Evolutionary conservation across 2,797 vertebrate species (phyloP), one percentile per base, ranked within the genome.

Genomic region (Cheirogaleus major): DNA sequence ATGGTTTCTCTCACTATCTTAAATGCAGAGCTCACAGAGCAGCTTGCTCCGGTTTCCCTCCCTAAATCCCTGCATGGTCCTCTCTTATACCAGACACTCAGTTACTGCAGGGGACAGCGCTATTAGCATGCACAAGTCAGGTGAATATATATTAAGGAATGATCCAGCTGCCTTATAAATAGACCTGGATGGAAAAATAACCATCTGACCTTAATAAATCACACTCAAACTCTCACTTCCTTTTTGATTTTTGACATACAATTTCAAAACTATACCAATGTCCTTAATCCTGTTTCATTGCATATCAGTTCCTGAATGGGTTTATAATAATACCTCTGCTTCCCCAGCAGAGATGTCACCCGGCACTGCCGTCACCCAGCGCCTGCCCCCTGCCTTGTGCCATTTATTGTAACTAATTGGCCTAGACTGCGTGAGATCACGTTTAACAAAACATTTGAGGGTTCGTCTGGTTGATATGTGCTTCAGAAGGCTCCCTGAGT

Each of bases 321-420:
- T 23, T 88, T 52, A 10, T 35, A 43, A n/a, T 13, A 32, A 57
- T n/a, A 18, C 43, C 4, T 11, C 11, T 69, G 22, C 75, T 91
- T 79, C 67, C 38, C 43, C 38, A n/a, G 73, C 59, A 15, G 59
- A 84, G 82, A 38, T 38, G n/a, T 22, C 10, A 52, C 55, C 2
- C 0, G 2, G 52, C 38, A 25, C 15, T 32, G 8, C 63, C 32
- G 0, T 93, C 48, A 55, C 59, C 43, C n/a, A 72, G 69, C 48
- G 23, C 25, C 76, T 50, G 18, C 17, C 11, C 35, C 35, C 59
- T 50, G 65, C 41, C 85, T n/a, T 57, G 22, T 89, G 86, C 63
- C 91, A 88, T 96, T 88, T 84, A 84, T 97, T 96, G 91, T 91
- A 48, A 86, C 84, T 96, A 92, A 96, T 96, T 97, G 92, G 91